Evolutionary conservation across 2,888 invertebrate species (phyloP), one percentile per base, ranked within the genome.

Genomic region (Lissonota sp.): DNA sequence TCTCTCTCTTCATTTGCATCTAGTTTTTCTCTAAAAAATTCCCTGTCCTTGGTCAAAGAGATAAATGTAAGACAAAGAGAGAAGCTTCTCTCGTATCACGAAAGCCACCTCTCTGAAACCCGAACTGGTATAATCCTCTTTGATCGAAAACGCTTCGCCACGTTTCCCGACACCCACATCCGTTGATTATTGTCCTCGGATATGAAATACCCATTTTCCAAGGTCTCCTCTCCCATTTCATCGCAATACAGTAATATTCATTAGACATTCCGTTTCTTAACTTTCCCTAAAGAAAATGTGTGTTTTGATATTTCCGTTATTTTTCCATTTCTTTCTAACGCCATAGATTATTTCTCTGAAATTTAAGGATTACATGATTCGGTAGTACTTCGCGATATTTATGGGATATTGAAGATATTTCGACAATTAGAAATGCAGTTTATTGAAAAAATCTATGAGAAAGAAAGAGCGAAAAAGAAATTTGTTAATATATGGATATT

Each of bases 121-220:
- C n/a, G 14, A 67, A 16, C 40, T 16, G 14, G 51, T 67, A 42
- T 63, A 60, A 55, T 67, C n/a, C 76, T 57, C 69, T 40, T 77
- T 62, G 72, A 63, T 53, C 37, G 42, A n/a, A 16, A 55, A 37
- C 55, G 55, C 42, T 63, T 63, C 4, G 37, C n/a, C 7, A 42
- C 53, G 60, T 42, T 53, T 12, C 26, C 26, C 53, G 16, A 49
- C 49, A 8, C 64, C 26, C 46, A 26, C 42, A 4, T 14, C 1
- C 42, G 5, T 63, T 6, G 53, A 63, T 63, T 12, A 42, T 63
- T 6, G 7, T 42, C 49, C 39, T 71, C 53, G 12, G 26, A 26
- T 3, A 26, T 53, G 51, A 5, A 53, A 67, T 53, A 39, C 8
- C 40, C 53, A 5, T 66, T 6, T 39, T 37, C 10, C 39, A 7